phyloP scores from a whole-genome alignment of 2,888 invertebrate species.

The Nomada ruficornis region DNA sequence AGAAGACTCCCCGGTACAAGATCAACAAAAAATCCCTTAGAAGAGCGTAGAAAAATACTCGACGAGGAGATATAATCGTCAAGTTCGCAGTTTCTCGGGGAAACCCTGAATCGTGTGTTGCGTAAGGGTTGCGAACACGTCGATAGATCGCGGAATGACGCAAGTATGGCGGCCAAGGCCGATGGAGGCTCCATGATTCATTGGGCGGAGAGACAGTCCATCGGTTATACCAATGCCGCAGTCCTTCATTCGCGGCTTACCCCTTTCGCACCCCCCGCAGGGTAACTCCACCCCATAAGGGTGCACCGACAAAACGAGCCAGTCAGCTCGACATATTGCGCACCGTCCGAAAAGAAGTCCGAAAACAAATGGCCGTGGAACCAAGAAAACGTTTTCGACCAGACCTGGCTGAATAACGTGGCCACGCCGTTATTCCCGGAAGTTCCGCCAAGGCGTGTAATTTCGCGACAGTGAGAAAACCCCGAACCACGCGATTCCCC shows the following conservation, averaged over 20 bases:
- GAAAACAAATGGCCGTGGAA: conserved; percentile 68
- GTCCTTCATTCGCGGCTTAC: conserved; percentile 65
- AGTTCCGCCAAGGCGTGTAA: conserved; percentile 40
- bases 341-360: conserved; percentile 65
- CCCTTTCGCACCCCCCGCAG: conserved; percentile 48
- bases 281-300: conserved; percentile 51
- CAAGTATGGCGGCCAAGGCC: conserved; percentile 62
- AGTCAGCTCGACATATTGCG: conserved; percentile 71
- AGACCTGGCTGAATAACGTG: conserved; percentile 35
- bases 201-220: conserved; percentile 72
- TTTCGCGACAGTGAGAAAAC: conserved; percentile 21
- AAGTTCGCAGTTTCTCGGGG: neutral
- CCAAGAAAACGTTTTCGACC: conserved; percentile 56
- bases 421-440: conserved; percentile 29
- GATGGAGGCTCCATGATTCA: conserved; percentile 74
- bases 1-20: too few relatives aligned
- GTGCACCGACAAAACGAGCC: conserved; percentile 63
- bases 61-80: neutral
- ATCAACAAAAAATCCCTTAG: too few relatives aligned
- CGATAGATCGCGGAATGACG: conserved; percentile 63
- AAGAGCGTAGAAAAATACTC: neutral
- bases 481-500: neutral
- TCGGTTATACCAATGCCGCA: conserved; percentile 74
- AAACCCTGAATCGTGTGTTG: conserved; percentile 14
- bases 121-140: conserved; percentile 37